Conservation (phyloP, 2,113 vertebrate species). For the Centropristis striata region DNA sequence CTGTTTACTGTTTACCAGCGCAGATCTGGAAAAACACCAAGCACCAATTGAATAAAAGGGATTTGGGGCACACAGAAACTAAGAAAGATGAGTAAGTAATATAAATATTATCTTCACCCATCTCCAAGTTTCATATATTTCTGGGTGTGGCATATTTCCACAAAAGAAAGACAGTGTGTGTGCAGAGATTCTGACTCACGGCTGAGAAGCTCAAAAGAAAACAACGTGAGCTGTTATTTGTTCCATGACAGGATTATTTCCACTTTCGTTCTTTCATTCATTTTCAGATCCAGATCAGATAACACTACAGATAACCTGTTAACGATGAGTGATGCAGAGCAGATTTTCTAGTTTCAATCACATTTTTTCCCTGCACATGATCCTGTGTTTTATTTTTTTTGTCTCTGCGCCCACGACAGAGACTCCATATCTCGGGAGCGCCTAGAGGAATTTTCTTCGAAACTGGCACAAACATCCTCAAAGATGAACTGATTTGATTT, state of each 20-base stretch:
- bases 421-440: too few species aligned
- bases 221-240: neutral
- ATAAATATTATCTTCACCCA: neutral
- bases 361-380: too few species aligned
- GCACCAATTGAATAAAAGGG: neutral
- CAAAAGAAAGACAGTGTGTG: fast-evolving
- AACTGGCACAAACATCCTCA: too few species aligned
- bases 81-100: neutral
- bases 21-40: constrained; percentile 30
- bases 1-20: constrained; percentile 62
- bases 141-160: neutral
- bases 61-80: neutral
- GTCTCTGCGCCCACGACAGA: too few species aligned
- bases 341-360: too few species aligned
- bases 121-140: neutral
- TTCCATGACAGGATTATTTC: constrained; percentile 6
- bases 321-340: neutral
- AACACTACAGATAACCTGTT: too few species aligned
- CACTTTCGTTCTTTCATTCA: constrained; percentile 26
- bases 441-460: too few species aligned
- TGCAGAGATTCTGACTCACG: neutral
- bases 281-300: neutral
- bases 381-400: too few species aligned
- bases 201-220: neutral
- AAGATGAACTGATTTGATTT: too few species aligned